Evolutionary conservation across 2,888 invertebrate genomes (phyloP).

Genomic region (Drosophila pegasa): DNA sequence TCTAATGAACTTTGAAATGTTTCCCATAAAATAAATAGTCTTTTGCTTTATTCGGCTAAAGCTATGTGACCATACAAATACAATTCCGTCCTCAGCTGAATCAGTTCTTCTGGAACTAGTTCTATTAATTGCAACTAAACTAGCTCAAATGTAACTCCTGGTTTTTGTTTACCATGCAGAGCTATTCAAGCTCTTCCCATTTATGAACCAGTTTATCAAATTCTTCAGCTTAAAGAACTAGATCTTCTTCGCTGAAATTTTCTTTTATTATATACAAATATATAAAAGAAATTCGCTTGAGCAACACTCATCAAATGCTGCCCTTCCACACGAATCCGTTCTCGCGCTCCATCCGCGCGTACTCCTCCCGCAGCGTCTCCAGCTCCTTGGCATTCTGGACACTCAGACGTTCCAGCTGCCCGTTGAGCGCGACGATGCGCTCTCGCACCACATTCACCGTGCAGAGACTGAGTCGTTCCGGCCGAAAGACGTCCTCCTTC

Average conservation of each 20-base stretch:
- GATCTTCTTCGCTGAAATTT: neutral
- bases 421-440: conserved; percentile 77
- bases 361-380: conserved; percentile 58
- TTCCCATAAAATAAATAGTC: no score
- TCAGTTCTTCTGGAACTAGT: neutral
- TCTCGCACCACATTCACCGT: conserved; percentile 77
- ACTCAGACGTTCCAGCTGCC: conserved; percentile 73
- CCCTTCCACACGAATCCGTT: conserved; percentile 68
- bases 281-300: neutral
- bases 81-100: neutral
- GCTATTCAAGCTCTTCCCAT: no score
- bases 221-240: neutral
- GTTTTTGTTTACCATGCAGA: no score
- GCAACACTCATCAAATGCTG: conserved; percentile 25
- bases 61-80: no score
- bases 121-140: neutral
- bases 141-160: neutral
- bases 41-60: no score
- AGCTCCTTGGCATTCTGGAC: conserved; percentile 71
- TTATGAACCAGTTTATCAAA: no score
- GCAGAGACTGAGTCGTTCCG: conserved; percentile 74
- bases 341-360: conserved; percentile 64
- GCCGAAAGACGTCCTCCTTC: conserved; percentile 73
- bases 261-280: neutral
- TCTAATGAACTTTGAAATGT: no score